These are phyloP conservation scores for Syndactyla subalaris DNA, from an alignment of 2,797 vertebrate species.

Conservation along the genomic window DNA sequence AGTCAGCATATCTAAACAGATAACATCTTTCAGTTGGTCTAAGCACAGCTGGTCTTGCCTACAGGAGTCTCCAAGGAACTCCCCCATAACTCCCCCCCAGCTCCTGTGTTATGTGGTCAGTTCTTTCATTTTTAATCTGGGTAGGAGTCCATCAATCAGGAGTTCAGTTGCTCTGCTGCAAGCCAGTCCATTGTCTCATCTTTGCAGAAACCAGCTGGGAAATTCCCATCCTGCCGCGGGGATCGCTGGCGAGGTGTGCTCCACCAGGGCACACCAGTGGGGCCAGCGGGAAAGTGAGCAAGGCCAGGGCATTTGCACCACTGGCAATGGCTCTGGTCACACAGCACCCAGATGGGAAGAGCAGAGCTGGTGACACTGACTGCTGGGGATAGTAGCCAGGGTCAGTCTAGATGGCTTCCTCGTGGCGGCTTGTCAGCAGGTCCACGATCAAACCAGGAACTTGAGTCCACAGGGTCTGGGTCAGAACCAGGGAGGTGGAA, in stretches of 20 bases:
- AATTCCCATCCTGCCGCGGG: neutral
- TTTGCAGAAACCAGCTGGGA: neutral
- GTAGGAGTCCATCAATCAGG: neutral
- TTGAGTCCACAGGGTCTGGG: neutral
- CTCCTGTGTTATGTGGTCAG: neutral
- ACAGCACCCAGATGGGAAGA: neutral
- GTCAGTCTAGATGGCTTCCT: neutral
- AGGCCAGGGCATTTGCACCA: neutral
- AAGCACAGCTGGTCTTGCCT: neutral
- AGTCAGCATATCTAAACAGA: neutral
- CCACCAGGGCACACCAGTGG: rapidly evolving
- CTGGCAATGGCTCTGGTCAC: rapidly evolving
- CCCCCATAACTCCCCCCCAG: neutral
- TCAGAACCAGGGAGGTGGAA: neutral
- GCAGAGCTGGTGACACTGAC: neutral
- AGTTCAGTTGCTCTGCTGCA: neutral
- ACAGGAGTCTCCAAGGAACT: neutral
- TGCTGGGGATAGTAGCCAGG: neutral
- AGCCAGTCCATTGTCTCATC: neutral
- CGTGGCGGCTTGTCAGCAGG: neutral
- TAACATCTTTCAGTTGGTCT: neutral
- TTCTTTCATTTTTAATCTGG: neutral
- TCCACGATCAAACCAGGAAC: neutral
- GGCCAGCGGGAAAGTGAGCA: neutral
- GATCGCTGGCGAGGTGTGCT: rapidly evolving